These are phyloP conservation scores for Apis dorsata DNA, from an alignment of 1,140 invertebrate genomes.

Conservation along the genomic window DNA sequence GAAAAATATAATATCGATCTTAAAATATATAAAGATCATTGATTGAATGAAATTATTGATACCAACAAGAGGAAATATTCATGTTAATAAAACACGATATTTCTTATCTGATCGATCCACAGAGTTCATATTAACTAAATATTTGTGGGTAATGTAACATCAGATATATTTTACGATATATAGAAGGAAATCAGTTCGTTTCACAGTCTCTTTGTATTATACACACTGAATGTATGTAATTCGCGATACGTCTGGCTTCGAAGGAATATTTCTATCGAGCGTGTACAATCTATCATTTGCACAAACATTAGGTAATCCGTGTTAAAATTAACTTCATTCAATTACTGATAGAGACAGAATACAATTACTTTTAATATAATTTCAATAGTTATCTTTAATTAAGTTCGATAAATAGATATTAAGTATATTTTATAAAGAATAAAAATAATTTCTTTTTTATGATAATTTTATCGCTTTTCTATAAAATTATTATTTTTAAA, in stretches of 20 bases:
- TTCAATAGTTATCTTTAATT: background rate
- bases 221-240: background rate
- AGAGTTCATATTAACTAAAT: conserved; percentile 3
- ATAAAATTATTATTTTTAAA: no score
- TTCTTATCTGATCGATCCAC: conserved; percentile 11
- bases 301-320: conserved; percentile 3
- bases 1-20: background rate
- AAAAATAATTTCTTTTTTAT: no score
- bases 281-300: conserved; percentile 3
- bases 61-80: background rate
- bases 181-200: conserved; percentile 13
- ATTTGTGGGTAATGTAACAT: conserved; percentile 11
- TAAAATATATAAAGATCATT: background rate
- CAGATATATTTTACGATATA: conserved; percentile 12
- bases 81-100: background rate
- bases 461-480: background rate
- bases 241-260: background rate
- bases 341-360: background rate
- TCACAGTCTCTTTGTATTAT: background rate
- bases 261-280: conserved; percentile 13
- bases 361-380: background rate
- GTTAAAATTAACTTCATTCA: conserved; percentile 26
- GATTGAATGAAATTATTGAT: background rate
- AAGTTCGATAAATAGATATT: background rate
- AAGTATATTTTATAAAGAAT: background rate